Evolutionary conservation across 1,140 invertebrate species (phyloP).

Genomic region (Formica exsecta): DNA sequence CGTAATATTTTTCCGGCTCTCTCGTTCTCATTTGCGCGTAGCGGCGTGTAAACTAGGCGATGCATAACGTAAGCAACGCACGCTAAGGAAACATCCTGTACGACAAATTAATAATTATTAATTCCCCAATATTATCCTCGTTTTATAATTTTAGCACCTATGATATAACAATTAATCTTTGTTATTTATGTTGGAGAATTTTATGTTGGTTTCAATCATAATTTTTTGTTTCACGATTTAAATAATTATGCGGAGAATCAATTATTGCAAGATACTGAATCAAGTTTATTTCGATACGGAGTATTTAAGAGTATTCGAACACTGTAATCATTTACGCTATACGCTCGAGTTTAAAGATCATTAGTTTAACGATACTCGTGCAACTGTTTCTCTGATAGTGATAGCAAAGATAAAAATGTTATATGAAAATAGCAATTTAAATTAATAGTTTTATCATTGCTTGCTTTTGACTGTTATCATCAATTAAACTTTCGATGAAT

Average conservation of each 20-base stretch:
- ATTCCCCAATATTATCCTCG: neutral
- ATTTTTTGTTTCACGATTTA: neutral
- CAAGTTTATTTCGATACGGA: too few relatives aligned
- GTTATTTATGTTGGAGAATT: neutral
- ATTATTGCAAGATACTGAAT: neutral
- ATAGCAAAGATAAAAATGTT: neutral
- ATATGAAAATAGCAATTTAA: neutral
- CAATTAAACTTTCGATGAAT: neutral
- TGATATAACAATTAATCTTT: too few relatives aligned
- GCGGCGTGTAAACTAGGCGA: neutral
- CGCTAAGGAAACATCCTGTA: neutral
- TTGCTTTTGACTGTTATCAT: neutral
- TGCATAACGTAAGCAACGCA: conserved; percentile 17
- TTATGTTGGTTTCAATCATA: neutral
- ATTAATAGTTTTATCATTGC: neutral
- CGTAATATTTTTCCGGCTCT: conserved; percentile 70
- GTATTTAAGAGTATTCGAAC: neutral
- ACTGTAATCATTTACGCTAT: neutral
- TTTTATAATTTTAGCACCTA: neutral
- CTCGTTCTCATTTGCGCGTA: conserved; percentile 58
- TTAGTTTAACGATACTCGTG: neutral
- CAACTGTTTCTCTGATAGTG: neutral
- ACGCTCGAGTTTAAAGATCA: neutral
- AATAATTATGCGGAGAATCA: neutral
- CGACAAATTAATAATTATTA: conserved; percentile 3